Evolutionary conservation across 2,797 vertebrate genomes (phyloP).

Genomic region (Chelidonichthys spinosus): DNA sequence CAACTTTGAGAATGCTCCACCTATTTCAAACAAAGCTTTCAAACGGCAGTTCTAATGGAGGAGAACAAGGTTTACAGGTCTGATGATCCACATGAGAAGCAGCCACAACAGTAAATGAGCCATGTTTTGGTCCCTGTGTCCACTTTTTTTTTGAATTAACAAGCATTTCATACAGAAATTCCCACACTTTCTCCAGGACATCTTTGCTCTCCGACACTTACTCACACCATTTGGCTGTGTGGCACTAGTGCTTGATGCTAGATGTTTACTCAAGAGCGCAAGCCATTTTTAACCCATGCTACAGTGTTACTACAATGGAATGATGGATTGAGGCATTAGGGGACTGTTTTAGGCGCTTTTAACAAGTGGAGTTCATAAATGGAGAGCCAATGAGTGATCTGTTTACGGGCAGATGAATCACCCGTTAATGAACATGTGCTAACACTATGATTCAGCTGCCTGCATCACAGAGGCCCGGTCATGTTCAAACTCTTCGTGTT

Average conservation of each 20-base stretch:
- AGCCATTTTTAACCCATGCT: slow-evolving; percentile 25
- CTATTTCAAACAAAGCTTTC: slow-evolving; percentile 51
- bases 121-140: slow-evolving; percentile 39
- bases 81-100: slow-evolving; percentile 51
- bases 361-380: slow-evolving; percentile 25
- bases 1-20: slow-evolving; percentile 39
- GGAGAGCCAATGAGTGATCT: slow-evolving; percentile 32
- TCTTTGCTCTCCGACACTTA: neutral
- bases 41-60: slow-evolving; percentile 21
- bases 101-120: slow-evolving; percentile 45
- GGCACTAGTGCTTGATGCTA: slow-evolving; percentile 36
- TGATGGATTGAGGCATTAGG: slow-evolving; percentile 26
- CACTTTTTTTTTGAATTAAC: slow-evolving; percentile 32
- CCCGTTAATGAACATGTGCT: neutral
- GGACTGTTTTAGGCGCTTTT: slow-evolving; percentile 33
- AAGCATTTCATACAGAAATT: slow-evolving; percentile 27
- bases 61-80: slow-evolving; percentile 53
- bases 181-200: slow-evolving; percentile 9
- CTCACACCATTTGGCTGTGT: slow-evolving; percentile 21
- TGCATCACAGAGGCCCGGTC: slow-evolving; percentile 7
- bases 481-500: slow-evolving; percentile 13
- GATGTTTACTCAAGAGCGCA: slow-evolving; percentile 32
- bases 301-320: slow-evolving; percentile 18
- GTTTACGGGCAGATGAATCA: slow-evolving; percentile 59
- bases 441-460: slow-evolving; percentile 54